phyloP scores from a whole-genome alignment of 2,113 vertebrate species.

The Thunnus maccoyii region DNA sequence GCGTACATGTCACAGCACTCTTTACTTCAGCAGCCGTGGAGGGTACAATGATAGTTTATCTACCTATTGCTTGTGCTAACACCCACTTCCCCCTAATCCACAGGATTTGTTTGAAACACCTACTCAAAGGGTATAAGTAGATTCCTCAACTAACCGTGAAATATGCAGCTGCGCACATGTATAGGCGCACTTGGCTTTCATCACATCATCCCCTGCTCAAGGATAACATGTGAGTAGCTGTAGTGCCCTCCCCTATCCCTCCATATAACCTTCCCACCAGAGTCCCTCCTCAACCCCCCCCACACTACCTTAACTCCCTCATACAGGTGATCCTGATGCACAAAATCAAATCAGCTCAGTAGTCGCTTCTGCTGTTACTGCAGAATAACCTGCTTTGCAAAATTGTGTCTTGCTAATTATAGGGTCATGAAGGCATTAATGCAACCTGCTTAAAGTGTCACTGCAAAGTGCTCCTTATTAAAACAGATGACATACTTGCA shows the following conservation, averaged over 20 bases:
- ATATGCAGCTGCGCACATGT: constrained; percentile 60
- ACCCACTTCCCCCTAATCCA: constrained; percentile 40
- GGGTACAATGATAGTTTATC: constrained; percentile 16
- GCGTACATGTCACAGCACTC: background rate
- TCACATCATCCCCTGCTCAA: constrained; percentile 31
- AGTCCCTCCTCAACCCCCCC: background rate
- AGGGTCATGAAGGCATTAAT: constrained; percentile 29
- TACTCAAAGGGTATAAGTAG: constrained; percentile 15
- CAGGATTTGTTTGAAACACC: constrained; percentile 53
- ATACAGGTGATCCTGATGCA: constrained; percentile 48
- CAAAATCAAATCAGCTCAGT: constrained; percentile 53
- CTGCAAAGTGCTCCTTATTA: constrained; percentile 29
- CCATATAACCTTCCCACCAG: background rate
- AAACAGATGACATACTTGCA: constrained; percentile 27
- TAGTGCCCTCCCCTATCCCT: background rate
- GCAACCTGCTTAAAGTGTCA: constrained; percentile 43
- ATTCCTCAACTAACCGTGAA: constrained; percentile 42
- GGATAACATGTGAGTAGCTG: constrained; percentile 31
- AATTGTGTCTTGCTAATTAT: constrained; percentile 49
- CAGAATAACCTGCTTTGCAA: constrained; percentile 41
- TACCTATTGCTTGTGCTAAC: constrained; percentile 32
- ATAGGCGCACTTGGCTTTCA: background rate
- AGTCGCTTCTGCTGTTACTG: constrained; percentile 13
- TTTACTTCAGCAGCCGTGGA: background rate
- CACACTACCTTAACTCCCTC: background rate